Base-by-base conservation (phyloP, 2,113 vertebrate species). In the Caranx ignobilis region DNA sequence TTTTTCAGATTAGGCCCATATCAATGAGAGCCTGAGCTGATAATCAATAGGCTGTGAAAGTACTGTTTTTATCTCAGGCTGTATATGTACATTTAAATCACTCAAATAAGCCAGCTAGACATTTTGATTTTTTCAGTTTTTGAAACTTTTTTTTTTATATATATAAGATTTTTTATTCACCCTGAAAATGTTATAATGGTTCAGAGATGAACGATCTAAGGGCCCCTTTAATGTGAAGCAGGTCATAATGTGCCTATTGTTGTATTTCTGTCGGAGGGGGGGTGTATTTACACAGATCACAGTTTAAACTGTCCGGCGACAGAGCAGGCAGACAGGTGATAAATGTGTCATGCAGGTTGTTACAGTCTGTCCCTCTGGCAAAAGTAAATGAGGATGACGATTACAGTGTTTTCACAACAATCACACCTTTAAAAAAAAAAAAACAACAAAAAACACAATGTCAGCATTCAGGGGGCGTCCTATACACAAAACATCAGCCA, bases 391-490 rank as follows among this genome's bases (percentile, higher is more conserved):
- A 71, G 55, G 74, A 43, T n/a, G 63, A 43, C 19, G 63, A 91
- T 91, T 83, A 81, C 16, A 34, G 2, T 87, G 93, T 93, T 92
- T 77, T 73, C 91, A 93, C 85, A 95, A 94, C 92, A 94, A 89
- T 50, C 76, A 81, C 48, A 75, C 83, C 72, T 61, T 59, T 13
- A 11, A 12, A 43, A 41, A 56, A 72, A 26, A 26, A 26, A 26
- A 26, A 26, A n/a, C n/a, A 26, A 26, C 26, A 26, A 26, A 26
- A 89, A 89, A 89, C 77, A 16, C 66, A 74, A 1, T 39, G 79
- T 91, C 90, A 91, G 91, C 88, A 84, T 52, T 85, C 56, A 47
- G 71, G 78, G 63, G 16, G 16, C 61, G 70, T 55, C 55, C 21
- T 5, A 26, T 26, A 32, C 65, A 81, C 75, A 21, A 75, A 81